Evolutionary conservation across 2,113 vertebrate genomes (phyloP), one percentile per base, ranked within the genome.

Genomic region (Fregetta grallaria): DNA sequence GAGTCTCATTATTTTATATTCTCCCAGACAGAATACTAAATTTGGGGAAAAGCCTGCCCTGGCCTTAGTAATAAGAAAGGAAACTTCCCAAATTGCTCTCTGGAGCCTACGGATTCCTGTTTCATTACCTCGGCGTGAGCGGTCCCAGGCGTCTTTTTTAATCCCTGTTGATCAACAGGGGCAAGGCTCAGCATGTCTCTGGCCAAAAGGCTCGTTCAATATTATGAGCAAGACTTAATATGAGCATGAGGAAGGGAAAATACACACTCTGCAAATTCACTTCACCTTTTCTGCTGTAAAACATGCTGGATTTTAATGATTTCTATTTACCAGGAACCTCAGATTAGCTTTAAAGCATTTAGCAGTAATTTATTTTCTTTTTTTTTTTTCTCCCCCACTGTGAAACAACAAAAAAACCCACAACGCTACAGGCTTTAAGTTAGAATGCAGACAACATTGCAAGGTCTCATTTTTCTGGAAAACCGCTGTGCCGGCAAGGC

Each of bases 1-100:
- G 67, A 95, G 73, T 66, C 89, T 94, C 96, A 95, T 95, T 97
- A 94, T 95, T 97, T 95, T 95, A 90, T 91, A 86, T 94, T 91
- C 89, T 95, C 67, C 71, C 15, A 26, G 89, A 92, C 87, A 95
- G 94, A 92, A 97, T 88, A 90, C 87, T 79, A 96, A 94, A 94
- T 91, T 34, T 93, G 90, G 93, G 87, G 81, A 16, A 95, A 97
- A 94, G 40, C 70, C 74, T 91, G 49, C 45, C 59, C 91, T 1
- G 25, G 67, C 67, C 93, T 83, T 26, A 86, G 75, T 50, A 86
- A 75, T 93, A 93, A 90, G 90, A 95, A 94, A 89, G 79, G 86
- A 86, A 96, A 83, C 71, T 92, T 93, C 86, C 62, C 87, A 86
- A 95, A 87, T 85, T 92, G 88, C 82, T 94, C 94, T 94, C 87